Conservation (phyloP, 1,140 invertebrate genomes). For the Geopemphigus sp. region DNA sequence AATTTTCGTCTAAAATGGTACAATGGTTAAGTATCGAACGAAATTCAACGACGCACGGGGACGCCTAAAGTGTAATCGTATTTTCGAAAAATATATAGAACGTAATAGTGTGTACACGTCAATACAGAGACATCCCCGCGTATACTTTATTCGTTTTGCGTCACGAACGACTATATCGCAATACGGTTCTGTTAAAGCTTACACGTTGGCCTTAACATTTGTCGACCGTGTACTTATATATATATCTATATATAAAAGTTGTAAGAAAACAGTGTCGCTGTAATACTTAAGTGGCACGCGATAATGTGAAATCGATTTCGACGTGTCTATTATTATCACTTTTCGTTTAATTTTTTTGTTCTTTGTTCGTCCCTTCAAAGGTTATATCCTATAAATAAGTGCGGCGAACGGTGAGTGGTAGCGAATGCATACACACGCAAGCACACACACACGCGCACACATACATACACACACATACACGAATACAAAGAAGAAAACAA, state of each 20-base stretch:
- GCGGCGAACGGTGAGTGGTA: not conserved
- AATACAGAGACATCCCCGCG: not conserved
- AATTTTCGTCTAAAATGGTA: too few relatives aligned
- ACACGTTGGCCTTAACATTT: not conserved
- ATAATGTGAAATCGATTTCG: constrained; percentile 12
- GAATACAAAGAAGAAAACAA: not conserved
- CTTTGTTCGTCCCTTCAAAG: too few relatives aligned
- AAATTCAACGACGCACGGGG: too few relatives aligned
- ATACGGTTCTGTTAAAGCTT: not conserved
- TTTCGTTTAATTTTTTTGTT: not conserved
- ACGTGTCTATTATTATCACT: constrained; percentile 1
- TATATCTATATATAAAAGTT: too few relatives aligned
- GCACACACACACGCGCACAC: too few relatives aligned
- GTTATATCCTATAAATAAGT: not conserved
- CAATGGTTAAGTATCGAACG: too few relatives aligned
- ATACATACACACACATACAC: too few relatives aligned
- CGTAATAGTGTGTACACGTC: too few relatives aligned
- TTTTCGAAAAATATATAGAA: too few relatives aligned
- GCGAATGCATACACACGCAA: not conserved
- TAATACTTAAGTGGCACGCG: not conserved
- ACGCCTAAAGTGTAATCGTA: too few relatives aligned
- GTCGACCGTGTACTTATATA: not conserved
- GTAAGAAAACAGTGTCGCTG: not conserved
- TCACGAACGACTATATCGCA: not conserved
- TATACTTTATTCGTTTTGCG: not conserved